Base-by-base conservation (phyloP, 2,888 invertebrate species). In the Metalampra italica region DNA sequence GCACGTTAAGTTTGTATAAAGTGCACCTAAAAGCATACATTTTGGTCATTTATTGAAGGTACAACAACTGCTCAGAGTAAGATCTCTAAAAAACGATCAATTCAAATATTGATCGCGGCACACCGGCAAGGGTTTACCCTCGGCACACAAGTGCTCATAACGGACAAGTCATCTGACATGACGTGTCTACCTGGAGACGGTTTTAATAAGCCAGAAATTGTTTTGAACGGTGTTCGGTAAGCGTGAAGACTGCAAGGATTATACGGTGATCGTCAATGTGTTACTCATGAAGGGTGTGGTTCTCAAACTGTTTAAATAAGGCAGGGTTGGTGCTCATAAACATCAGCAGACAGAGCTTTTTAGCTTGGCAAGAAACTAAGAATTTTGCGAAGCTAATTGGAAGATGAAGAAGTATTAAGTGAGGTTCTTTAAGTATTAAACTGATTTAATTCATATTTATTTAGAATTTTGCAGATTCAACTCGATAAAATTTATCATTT, bases 191-290 rank as follows among this genome's bases (percentile, higher is more conserved):
- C 80, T 78, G 78, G n/a, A 36, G 36, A 68, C 71, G 65, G 62
- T 75, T 84, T 85, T 85, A 87, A 87, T 87, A 86, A 75, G 79
- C 78, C 75, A 76, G 73, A 88, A 86, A 86, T 87, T 89, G 86
- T 89, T 88, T 86, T 86, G 84, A 85, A 78, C 68, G 56, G 74
- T 76, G 86, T 54, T 76, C 82, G 67, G 73, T 69, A 70, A 85
- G 82, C 89, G 88, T 89, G 80, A 89, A 86, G 75, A 78, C 78
- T 67, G 78, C 62, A 57, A 66, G 82, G 87, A 85, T 87, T 86
- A 86, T 62, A 61, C 60, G 54, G 66, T 61, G 72, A 77, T 73
- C 72, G 71, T 69, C 71, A 74, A 75, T 72, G 70, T 68, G 69
- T 71, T 66, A 62, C 60, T 64, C 45, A 53, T 56, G 49, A 36